phyloP scores from a whole-genome alignment of 2,888 invertebrate species.

The Ectropis crepuscularia region DNA sequence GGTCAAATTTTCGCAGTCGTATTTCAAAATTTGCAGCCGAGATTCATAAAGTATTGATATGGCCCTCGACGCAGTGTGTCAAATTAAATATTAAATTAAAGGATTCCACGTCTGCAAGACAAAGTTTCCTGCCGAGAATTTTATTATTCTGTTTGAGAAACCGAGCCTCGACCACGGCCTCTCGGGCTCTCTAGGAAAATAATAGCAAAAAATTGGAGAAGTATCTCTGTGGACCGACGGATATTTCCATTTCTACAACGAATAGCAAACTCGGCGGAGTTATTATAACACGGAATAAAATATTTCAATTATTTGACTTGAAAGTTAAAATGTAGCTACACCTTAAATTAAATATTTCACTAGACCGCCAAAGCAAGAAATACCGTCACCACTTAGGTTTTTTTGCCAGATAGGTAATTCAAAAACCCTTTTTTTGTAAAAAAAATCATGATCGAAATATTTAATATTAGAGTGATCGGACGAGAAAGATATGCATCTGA shows the following conservation, averaged over 20 bases:
- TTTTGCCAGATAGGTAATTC: too few species aligned
- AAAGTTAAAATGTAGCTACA: background rate
- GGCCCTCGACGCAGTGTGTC: constrained; percentile 14
- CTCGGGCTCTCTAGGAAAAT: constrained; percentile 30
- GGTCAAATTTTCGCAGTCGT: background rate
- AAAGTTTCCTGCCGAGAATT: constrained; percentile 20
- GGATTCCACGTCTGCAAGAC: constrained; percentile 22
- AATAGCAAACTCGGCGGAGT: constrained; percentile 4
- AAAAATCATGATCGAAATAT: too few species aligned
- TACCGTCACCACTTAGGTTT: too few species aligned
- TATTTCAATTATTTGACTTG: background rate
- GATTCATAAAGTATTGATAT: constrained; percentile 13
- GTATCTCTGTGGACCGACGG: constrained; percentile 7
- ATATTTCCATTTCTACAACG: constrained; percentile 15
- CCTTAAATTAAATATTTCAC: too few species aligned
- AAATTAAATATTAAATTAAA: constrained; percentile 29
- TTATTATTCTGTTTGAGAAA: constrained; percentile 28
- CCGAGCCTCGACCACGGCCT: constrained; percentile 22
- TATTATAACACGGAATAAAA: background rate
- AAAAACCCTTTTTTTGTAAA: too few species aligned
- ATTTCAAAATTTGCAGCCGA: constrained; percentile 5
- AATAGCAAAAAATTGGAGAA: constrained; percentile 32
- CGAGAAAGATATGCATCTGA: too few species aligned
- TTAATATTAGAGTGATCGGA: too few species aligned
- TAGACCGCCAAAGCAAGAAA: too few species aligned